These are phyloP conservation scores for Lordiphosa stackelbergi DNA, from an alignment of 1,140 invertebrate species.

Conservation along the genomic window DNA sequence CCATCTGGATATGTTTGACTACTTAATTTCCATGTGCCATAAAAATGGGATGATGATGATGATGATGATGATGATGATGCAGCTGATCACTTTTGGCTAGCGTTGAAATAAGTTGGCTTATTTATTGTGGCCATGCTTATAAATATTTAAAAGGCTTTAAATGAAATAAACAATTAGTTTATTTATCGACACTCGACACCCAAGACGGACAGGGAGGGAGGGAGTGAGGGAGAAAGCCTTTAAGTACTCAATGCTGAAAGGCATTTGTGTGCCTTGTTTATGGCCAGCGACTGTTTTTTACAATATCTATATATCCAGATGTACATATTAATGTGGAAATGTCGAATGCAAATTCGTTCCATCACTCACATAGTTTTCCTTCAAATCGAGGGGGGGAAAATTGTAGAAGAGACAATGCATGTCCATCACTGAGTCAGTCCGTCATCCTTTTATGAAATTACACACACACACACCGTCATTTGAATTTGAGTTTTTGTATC, in stretches of 20 bases:
- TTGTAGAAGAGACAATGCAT: constrained; percentile 51
- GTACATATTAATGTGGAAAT: constrained; percentile 31
- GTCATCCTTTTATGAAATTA: constrained; percentile 27
- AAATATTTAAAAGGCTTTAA: constrained; percentile 49
- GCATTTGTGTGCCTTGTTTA: constrained; percentile 6
- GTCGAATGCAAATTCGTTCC: constrained; percentile 70
- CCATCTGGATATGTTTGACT: constrained; percentile 45
- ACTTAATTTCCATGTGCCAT: constrained; percentile 57
- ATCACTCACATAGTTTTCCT: constrained; percentile 58
- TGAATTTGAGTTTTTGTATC: constrained; percentile 37
- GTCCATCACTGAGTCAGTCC: constrained; percentile 43
- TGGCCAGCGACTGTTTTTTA: constrained; percentile 3
- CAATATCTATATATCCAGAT: constrained; percentile 10
- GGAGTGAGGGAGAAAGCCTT: constrained; percentile 9
- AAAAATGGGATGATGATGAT: constrained; percentile 23
- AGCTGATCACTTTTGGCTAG: constrained; percentile 15
- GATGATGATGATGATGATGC: not conserved
- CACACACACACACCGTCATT: constrained; percentile 28
- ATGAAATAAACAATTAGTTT: constrained; percentile 50
- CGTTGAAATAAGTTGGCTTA: constrained; percentile 36
- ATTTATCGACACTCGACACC: constrained; percentile 28
- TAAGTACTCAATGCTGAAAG: constrained; percentile 38
- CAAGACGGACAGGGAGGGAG: not conserved
- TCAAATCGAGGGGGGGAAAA: constrained; percentile 29
- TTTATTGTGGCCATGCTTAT: constrained; percentile 39